Percentiles rank a stretch among this genome's conserved stretches.
Conservation (phyloP, 1,140 invertebrate species). For the Tenebrio molitor region DNA sequence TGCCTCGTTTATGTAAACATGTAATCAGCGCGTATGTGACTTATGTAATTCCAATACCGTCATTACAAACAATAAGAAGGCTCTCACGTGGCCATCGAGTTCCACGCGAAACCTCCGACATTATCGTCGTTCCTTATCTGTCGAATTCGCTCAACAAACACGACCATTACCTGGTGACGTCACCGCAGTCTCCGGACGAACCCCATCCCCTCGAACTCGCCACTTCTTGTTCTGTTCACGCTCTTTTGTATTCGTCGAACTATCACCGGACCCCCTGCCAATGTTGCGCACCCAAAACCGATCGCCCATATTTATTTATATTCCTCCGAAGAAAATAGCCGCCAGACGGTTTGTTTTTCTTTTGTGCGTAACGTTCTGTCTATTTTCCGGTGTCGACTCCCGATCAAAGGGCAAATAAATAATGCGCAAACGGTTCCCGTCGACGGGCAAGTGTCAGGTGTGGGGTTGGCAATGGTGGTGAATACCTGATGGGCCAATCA, state of each 20-base stretch:
- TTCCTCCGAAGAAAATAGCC: too few relatives aligned
- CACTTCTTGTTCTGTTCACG: too few relatives aligned
- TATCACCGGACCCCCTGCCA: too few relatives aligned
- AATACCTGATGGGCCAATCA: background rate
- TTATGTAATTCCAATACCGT: slow-evolving; percentile 40
- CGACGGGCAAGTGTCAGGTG: background rate
- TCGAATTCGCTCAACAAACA: slow-evolving; percentile 10
- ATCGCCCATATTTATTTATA: too few relatives aligned
- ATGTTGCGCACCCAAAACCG: too few relatives aligned
- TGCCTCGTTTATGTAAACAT: slow-evolving; percentile 41
- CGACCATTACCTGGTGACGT: slow-evolving; percentile 17
- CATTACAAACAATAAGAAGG: slow-evolving; percentile 17
- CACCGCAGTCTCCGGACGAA: too few relatives aligned
- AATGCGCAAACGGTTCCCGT: background rate
- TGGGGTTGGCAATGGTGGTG: background rate
- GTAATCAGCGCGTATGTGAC: slow-evolving; percentile 28
- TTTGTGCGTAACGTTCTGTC: too few relatives aligned
- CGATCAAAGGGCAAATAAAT: too few relatives aligned
- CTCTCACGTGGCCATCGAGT: slow-evolving; percentile 1
- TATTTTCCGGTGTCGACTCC: too few relatives aligned
- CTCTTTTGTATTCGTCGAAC: too few relatives aligned
- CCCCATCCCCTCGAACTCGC: too few relatives aligned
- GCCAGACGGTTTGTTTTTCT: too few relatives aligned
- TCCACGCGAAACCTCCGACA: slow-evolving; percentile 6
- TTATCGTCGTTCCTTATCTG: slow-evolving; percentile 5